Evolutionary conservation across 1,140 invertebrate species (phyloP).

Genomic region (Sycophaga agraensis): DNA sequence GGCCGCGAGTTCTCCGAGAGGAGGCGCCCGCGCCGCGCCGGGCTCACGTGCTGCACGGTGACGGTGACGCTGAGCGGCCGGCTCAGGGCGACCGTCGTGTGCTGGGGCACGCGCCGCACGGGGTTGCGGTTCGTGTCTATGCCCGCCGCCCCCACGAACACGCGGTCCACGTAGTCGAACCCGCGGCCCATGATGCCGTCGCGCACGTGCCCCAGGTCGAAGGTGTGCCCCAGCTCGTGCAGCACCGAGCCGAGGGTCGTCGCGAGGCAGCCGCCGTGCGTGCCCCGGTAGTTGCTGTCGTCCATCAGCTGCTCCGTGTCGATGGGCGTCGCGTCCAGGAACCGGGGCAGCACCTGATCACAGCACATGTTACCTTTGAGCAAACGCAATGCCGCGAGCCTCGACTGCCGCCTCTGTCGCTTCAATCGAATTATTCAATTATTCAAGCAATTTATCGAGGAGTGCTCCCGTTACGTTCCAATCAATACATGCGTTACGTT

Average conservation of each 20-base stretch:
- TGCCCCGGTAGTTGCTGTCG: conserved; percentile 84
- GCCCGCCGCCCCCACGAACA: conserved; percentile 62
- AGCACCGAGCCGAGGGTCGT: conserved; percentile 90
- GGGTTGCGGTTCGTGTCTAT: conserved; percentile 51
- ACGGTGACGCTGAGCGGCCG: conserved; percentile 53
- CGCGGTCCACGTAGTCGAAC: conserved; percentile 84
- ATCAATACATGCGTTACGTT: no score
- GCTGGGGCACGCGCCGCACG: conserved; percentile 50
- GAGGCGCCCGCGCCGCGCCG: conserved; percentile 44
- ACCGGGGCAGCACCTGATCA: conserved; percentile 51
- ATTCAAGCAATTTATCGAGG: no score
- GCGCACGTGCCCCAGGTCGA: conserved; percentile 88
- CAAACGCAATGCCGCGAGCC: no score
- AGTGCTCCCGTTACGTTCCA: no score
- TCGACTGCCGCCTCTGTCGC: no score
- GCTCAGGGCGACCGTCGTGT: conserved; percentile 51
- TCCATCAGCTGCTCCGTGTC: conserved; percentile 77
- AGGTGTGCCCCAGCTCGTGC: conserved; percentile 93
- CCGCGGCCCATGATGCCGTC: conserved; percentile 93
- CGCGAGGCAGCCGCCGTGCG: conserved; percentile 84
- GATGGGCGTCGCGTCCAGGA: conserved; percentile 64
- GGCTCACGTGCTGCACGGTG: conserved; percentile 43
- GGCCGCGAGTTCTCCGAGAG: conserved; percentile 48
- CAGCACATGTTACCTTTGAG: no score
- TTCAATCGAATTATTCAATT: no score